Percentiles rank a stretch among this genome's conserved stretches.
Conservation (phyloP, 2,888 invertebrate species). For the Nemotelus nigrinus region DNA sequence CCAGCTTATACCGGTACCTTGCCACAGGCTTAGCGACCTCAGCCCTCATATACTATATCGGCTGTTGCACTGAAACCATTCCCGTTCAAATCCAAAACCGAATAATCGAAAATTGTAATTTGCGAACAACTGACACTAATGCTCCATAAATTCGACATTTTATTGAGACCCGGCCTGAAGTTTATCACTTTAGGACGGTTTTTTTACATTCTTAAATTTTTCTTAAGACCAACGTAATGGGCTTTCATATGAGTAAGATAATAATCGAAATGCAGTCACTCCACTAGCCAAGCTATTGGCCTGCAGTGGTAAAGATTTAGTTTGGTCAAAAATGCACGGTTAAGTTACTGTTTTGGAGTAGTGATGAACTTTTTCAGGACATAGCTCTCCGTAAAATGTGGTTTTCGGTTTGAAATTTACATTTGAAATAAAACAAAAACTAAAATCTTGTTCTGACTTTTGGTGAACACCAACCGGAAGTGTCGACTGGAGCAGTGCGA, state of each 20-base stretch:
- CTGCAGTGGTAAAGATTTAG: neutral
- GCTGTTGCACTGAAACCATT: neutral
- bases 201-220: constrained; percentile 29
- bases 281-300: neutral
- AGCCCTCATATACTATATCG: too few relatives aligned
- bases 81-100: constrained; percentile 7
- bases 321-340: neutral
- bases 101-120: constrained; percentile 54
- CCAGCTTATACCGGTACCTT: too few relatives aligned
- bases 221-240: constrained; percentile 17
- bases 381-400: neutral
- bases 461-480: too few relatives aligned
- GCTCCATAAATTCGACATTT: constrained; percentile 55
- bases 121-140: constrained; percentile 55
- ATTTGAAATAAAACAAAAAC: too few relatives aligned
- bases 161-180: constrained; percentile 55
- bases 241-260: constrained; percentile 28
- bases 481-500: too few relatives aligned
- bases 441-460: too few relatives aligned
- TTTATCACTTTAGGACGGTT: constrained; percentile 52
- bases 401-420: neutral
- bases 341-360: neutral
- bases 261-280: constrained; percentile 21
- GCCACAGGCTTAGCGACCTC: too few relatives aligned
- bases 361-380: constrained; percentile 6